These are phyloP conservation scores for Vultur gryphus DNA, from an alignment of 2,797 vertebrate genomes.

Conservation along the genomic window DNA sequence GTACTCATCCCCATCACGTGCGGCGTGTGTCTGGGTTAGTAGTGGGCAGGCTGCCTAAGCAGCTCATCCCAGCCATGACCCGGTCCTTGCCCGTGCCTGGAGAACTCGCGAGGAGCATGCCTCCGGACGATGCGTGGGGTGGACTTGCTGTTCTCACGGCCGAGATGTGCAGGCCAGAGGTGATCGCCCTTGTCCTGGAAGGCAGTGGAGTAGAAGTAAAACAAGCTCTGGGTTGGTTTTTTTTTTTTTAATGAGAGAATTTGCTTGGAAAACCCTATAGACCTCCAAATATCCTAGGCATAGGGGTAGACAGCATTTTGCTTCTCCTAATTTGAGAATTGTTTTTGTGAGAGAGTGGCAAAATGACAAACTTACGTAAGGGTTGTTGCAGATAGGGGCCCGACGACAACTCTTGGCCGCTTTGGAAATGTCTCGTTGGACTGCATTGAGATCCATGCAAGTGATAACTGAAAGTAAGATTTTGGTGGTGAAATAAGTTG, in stretches of 20 bases:
- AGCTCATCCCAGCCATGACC: not conserved
- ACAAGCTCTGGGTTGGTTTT: not conserved
- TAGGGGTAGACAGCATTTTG: fast-evolving
- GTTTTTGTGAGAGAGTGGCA: not conserved
- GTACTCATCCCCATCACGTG: not conserved
- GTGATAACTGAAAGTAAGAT: not conserved
- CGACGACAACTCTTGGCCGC: not conserved
- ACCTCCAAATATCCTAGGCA: fast-evolving
- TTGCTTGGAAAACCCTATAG: not conserved
- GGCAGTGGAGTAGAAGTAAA: not conserved
- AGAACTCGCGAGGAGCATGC: fast-evolving
- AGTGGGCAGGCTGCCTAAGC: not conserved
- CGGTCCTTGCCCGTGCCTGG: not conserved
- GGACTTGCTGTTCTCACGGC: not conserved
- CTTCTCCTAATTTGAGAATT: not conserved
- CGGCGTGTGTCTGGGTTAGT: fast-evolving
- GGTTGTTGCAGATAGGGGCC: not conserved
- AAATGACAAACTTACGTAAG: not conserved
- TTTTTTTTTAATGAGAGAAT: not conserved
- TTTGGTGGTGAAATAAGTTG: not conserved
- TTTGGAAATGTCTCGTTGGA: not conserved
- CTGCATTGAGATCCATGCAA: not conserved
- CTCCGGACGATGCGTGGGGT: fast-evolving
- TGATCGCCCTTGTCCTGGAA: not conserved
- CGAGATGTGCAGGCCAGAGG: not conserved